A percentile compares a stretch with the other conserved stretches of the same genome.
These are phyloP conservation scores for Neodontobutis hainanensis DNA, from an alignment of 2,113 vertebrate genomes.

Conservation along the genomic window DNA sequence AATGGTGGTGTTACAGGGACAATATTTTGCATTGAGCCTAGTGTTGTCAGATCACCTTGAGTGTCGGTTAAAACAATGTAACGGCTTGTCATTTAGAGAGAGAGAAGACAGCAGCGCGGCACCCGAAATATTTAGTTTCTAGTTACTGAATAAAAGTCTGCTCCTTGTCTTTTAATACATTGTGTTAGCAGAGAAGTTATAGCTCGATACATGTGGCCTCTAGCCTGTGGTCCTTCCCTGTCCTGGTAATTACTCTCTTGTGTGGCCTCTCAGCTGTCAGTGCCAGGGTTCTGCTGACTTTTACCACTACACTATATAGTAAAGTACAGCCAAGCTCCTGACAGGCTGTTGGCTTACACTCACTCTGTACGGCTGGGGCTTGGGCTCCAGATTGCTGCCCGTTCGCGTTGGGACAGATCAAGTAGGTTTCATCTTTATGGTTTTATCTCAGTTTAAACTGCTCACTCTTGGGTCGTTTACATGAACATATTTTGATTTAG, in stretches of 20 bases:
- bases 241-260: slow-evolving; percentile 23
- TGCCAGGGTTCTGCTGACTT: slow-evolving; percentile 16
- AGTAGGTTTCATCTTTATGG: too few relatives aligned
- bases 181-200: neutral
- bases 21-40: slow-evolving; percentile 11
- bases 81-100: neutral
- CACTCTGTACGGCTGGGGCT: neutral
- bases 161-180: too few relatives aligned
- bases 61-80: slow-evolving; percentile 23
- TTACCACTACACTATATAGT: slow-evolving; percentile 1
- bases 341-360: neutral
- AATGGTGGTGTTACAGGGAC: slow-evolving; percentile 11
- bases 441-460: too few relatives aligned
- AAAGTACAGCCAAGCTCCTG: neutral
- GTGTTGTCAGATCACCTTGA: slow-evolving; percentile 26
- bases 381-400: neutral
- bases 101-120: slow-evolving; percentile 4
- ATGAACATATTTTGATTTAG: too few relatives aligned
- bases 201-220: neutral
- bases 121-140: slow-evolving; percentile 12
- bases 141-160: neutral
- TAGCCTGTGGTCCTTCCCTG: slow-evolving; percentile 18
- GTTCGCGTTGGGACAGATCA: neutral
- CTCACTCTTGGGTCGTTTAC: too few relatives aligned
- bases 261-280: neutral